These are phyloP conservation scores for Pampusana beccarii DNA, from an alignment of 2,113 vertebrate species.

Conservation along the genomic window DNA sequence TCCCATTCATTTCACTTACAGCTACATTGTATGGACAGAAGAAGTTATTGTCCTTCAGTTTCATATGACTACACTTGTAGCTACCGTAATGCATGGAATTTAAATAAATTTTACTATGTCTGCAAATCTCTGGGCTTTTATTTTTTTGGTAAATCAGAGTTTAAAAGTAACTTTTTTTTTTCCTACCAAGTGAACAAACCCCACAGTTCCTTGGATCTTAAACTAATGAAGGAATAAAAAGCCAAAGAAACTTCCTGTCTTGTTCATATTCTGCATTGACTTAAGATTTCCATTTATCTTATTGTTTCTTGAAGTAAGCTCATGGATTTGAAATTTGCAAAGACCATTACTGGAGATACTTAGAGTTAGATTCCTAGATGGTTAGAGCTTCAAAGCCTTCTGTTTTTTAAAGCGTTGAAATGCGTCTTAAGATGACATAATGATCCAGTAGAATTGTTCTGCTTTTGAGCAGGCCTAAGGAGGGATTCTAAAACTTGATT, in stretches of 20 bases:
- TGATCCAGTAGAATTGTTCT: neutral
- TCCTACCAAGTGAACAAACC: conserved; percentile 17
- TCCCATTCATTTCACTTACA: conserved; percentile 73
- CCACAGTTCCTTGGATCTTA: conserved; percentile 50
- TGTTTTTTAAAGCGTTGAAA: neutral
- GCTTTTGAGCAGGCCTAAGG: neutral
- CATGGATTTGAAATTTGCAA: conserved; percentile 30
- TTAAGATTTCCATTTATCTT: neutral
- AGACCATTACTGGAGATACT: neutral
- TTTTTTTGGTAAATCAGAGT: conserved; percentile 62
- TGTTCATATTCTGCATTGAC: conserved; percentile 27
- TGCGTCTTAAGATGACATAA: neutral
- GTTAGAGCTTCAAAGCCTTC: neutral
- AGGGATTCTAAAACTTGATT: neutral
- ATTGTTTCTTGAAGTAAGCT: conserved; percentile 14
- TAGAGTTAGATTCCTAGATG: neutral
- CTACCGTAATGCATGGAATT: conserved; percentile 79
- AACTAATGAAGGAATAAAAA: conserved; percentile 29
- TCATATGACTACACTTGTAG: conserved; percentile 73
- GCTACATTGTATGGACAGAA: conserved; percentile 71
- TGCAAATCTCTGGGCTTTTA: conserved; percentile 77
- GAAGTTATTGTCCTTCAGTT: conserved; percentile 73
- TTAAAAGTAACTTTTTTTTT: conserved; percentile 7
- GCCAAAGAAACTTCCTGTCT: conserved; percentile 34
- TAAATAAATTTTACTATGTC: conserved; percentile 80